Evolutionary conservation across 2,888 invertebrate genomes (phyloP).

Genomic region (Cheilosia scutellata): DNA sequence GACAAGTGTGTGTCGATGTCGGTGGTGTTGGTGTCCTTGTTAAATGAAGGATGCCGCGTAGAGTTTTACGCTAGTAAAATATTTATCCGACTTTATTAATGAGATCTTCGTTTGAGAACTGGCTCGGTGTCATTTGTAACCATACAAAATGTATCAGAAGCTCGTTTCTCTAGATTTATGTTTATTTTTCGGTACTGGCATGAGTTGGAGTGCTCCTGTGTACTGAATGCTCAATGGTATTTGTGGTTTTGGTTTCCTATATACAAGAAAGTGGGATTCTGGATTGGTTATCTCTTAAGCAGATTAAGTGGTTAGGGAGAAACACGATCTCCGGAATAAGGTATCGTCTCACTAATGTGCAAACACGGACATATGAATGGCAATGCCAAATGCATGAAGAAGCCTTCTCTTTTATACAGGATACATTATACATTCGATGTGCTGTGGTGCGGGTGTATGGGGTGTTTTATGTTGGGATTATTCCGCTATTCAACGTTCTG

Average conservation of each 20-base stretch:
- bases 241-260: background rate
- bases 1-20: constrained; percentile 1
- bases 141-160: constrained; percentile 41
- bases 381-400: constrained; percentile 52
- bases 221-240: constrained; percentile 29
- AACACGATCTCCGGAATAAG: constrained; percentile 38
- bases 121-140: constrained; percentile 42
- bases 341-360: constrained; percentile 43
- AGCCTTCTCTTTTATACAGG: constrained; percentile 27
- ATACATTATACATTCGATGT: constrained; percentile 55
- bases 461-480: constrained; percentile 51
- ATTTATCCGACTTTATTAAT: constrained; percentile 63
- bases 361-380: constrained; percentile 52
- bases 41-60: constrained; percentile 34
- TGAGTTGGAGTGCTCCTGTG: constrained; percentile 10
- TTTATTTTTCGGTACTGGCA: constrained; percentile 5
- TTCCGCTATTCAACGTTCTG: constrained; percentile 37
- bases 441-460: background rate
- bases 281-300: constrained; percentile 60
- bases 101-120: constrained; percentile 52
- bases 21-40: constrained; percentile 20
- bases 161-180: constrained; percentile 19
- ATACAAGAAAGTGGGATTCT: background rate
- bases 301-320: constrained; percentile 60
- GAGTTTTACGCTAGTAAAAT: constrained; percentile 59